Evolutionary conservation across 1,140 invertebrate genomes (phyloP).

Genomic region (Dryas iulia): DNA sequence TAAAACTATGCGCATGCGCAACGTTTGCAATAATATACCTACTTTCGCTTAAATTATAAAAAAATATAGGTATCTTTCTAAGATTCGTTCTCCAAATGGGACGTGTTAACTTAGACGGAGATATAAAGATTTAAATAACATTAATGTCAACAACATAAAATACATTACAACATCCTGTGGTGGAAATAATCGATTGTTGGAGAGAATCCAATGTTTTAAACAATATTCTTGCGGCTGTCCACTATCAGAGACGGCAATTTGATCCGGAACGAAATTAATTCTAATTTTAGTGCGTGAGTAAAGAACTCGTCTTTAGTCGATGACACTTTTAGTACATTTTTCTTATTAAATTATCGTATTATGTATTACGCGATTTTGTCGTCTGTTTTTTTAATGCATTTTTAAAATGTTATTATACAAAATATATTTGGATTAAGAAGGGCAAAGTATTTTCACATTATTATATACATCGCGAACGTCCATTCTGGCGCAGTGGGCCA

Average conservation of each 20-base stretch:
- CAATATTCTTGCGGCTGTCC: slow-evolving; percentile 55
- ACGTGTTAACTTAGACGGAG: not conserved
- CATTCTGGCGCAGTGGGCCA: too few relatives aligned
- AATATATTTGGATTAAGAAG: too few relatives aligned
- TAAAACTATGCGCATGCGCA: not conserved
- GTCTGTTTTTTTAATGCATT: too few relatives aligned
- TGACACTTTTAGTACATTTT: slow-evolving; percentile 12
- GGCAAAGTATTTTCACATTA: too few relatives aligned
- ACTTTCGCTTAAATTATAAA: not conserved
- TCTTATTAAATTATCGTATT: not conserved
- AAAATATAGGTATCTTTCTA: not conserved
- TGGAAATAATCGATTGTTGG: slow-evolving; percentile 56
- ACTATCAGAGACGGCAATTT: slow-evolving; percentile 62
- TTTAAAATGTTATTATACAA: too few relatives aligned
- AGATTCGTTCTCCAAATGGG: not conserved
- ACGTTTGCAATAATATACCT: not conserved
- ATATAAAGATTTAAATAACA: not conserved
- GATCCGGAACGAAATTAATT: slow-evolving; percentile 62
- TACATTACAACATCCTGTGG: not conserved
- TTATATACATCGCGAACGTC: too few relatives aligned
- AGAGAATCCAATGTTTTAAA: slow-evolving; percentile 57
- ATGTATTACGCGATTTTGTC: not conserved
- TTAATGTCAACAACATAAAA: not conserved
- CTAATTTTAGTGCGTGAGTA: slow-evolving; percentile 50
- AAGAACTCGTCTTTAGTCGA: slow-evolving; percentile 23